phyloP scores from a whole-genome alignment of 2,113 vertebrate species.

The Thomomys bottae region DNA sequence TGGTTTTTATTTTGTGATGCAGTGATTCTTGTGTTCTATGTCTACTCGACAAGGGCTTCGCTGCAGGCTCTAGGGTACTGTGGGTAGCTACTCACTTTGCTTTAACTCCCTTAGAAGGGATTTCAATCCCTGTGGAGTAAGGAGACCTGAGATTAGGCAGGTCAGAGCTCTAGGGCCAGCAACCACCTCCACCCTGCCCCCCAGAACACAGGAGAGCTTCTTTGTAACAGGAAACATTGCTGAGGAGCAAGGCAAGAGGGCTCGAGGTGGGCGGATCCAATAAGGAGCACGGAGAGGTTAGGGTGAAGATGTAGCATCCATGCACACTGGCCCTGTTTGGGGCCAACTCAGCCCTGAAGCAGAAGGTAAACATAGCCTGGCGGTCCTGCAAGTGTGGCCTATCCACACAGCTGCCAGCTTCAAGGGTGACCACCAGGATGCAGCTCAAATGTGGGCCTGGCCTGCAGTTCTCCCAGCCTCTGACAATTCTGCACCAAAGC shows the following conservation, averaged over 20 bases:
- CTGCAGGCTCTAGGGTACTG: not conserved
- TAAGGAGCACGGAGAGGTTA: not conserved
- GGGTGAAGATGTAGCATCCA: fast-evolving
- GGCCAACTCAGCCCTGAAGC: not conserved
- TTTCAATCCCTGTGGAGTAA: too few species aligned
- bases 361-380: not conserved
- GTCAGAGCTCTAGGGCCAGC: not conserved
- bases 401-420: not conserved
- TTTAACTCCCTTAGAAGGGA: not conserved
- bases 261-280: not conserved
- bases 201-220: too few species aligned
- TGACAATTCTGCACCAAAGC: not conserved
- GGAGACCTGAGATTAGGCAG: not conserved
- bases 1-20: slow-evolving; percentile 50
- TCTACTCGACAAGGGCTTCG: not conserved
- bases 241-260: not conserved
- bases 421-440: not conserved
- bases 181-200: too few species aligned
- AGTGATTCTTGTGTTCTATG: slow-evolving; percentile 1
- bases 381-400: too few species aligned
- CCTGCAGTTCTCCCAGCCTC: not conserved
- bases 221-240: not conserved
- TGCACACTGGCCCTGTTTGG: not conserved
- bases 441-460: not conserved
- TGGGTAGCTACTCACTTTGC: not conserved